Base-by-base conservation (phyloP, 2,888 invertebrate genomes). In the Acrobasis suavella region DNA sequence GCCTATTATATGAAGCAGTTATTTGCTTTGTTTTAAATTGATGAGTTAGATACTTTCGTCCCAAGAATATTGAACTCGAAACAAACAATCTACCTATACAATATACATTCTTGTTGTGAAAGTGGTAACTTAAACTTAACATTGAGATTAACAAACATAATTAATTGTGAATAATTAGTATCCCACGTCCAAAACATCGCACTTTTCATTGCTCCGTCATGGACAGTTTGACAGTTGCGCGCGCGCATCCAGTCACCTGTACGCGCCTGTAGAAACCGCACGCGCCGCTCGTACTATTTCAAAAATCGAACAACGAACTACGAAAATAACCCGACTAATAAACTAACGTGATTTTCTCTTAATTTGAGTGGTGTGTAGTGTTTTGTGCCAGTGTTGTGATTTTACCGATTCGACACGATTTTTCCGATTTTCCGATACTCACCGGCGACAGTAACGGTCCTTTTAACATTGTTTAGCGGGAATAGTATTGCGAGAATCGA, bases 171-270 rank as follows among this genome's bases (percentile, higher is more conserved):
- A 56, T 70, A 59, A 66, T 68, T 66, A 69, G 72, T 71, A 75
- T 75, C 87, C 86, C 85, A 87, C 87, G 81, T 85, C 81, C 74
- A 72, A 80, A 79, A 76, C 64, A 69, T 55, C 42, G 46, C n/a
- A 49, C 72, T 78, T 81, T 74, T 79, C 81, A 80, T 76, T 72
- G 68, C 64, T 71, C 80, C 83, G 86, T 86, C 87, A 86, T 81
- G 86, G 86, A 79, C 81, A 81, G 77, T 72, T 72, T 72, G 76
- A 75, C 72, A 76, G 72, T 69, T 76, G 78, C 78, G 78, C 74
- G 60, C 56, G 78, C 79, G 77, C 77, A 65, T 42, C 64, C 91
- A 91, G 91, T 92, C 91, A 90, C 91, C 91, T 91, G 91, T 81
- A 76, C 82, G 85, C 86, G 75, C 76, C 83, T 87, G 87, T 79